phyloP scores from a whole-genome alignment of 2,888 invertebrate genomes.

The Neoitamus cyanurus region DNA sequence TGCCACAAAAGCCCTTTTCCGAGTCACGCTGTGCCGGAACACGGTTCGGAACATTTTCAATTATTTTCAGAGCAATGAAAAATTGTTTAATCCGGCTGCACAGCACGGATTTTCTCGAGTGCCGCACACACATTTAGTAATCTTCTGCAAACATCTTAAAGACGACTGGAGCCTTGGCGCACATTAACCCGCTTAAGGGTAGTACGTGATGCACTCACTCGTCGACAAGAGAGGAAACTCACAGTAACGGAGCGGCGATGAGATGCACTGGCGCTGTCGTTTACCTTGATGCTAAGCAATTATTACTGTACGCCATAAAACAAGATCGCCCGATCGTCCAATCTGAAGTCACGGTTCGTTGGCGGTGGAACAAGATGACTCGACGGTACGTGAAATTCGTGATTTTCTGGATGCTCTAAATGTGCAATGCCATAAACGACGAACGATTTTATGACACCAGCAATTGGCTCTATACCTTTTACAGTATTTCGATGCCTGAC shows the following conservation, averaged over 20 bases:
- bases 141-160: not conserved
- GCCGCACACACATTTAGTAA: not conserved
- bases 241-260: too few relatives aligned
- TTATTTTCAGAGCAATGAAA: not conserved
- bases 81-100: not conserved
- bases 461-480: not conserved
- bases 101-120: not conserved
- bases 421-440: not conserved
- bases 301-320: not conserved
- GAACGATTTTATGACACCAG: not conserved
- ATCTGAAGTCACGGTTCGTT: not conserved
- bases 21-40: not conserved
- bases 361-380: not conserved
- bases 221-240: not conserved
- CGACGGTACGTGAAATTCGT: not conserved
- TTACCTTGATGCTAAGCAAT: not conserved
- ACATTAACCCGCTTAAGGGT: not conserved
- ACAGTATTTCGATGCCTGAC: not conserved
- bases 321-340: not conserved
- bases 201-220: not conserved
- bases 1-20: not conserved
- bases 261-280: not conserved
- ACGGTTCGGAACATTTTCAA: not conserved
- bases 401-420: not conserved
- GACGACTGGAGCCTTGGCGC: not conserved